A percentile compares a stretch with the other conserved stretches of the same genome.
These are phyloP conservation scores for Drosophila anceps DNA, from an alignment of 2,888 invertebrate species.

Conservation along the genomic window DNA sequence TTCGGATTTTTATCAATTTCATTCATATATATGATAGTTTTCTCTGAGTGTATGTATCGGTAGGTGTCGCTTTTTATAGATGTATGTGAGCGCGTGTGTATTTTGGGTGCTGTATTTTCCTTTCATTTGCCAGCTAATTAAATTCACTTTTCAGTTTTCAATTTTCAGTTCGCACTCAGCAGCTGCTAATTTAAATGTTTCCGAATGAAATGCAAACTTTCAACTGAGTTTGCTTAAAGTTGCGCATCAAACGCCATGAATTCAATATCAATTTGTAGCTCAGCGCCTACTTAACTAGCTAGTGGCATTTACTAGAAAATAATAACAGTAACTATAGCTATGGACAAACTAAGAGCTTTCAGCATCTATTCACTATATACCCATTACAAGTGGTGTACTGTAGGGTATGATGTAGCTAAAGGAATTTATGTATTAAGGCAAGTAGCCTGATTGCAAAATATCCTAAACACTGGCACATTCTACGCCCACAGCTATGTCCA, in stretches of 20 bases:
- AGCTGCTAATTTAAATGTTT: slow-evolving; percentile 25
- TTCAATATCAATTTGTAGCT: background rate
- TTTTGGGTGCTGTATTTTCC: slow-evolving; percentile 42
- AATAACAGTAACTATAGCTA: background rate
- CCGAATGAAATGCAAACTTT: slow-evolving; percentile 19
- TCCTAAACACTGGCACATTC: background rate
- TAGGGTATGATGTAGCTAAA: background rate
- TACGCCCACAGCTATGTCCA: background rate
- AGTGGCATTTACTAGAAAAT: background rate
- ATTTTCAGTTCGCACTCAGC: slow-evolving; percentile 27
- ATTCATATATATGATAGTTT: background rate
- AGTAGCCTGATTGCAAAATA: background rate
- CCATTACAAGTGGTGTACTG: background rate
- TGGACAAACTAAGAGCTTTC: background rate
- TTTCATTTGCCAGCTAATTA: slow-evolving; percentile 60
- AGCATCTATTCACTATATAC: background rate
- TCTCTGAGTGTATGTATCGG: background rate
- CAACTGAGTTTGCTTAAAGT: slow-evolving; percentile 1
- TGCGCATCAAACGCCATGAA: background rate
- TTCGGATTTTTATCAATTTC: background rate
- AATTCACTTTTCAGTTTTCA: slow-evolving; percentile 41
- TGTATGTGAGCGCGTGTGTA: background rate
- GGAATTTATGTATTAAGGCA: background rate
- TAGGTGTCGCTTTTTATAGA: slow-evolving; percentile 20
- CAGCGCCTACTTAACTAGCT: background rate